Percentiles rank a stretch among this genome's conserved stretches.
phyloP scores from a whole-genome alignment of 2,797 vertebrate species.

The Iguana delicatissima region DNA sequence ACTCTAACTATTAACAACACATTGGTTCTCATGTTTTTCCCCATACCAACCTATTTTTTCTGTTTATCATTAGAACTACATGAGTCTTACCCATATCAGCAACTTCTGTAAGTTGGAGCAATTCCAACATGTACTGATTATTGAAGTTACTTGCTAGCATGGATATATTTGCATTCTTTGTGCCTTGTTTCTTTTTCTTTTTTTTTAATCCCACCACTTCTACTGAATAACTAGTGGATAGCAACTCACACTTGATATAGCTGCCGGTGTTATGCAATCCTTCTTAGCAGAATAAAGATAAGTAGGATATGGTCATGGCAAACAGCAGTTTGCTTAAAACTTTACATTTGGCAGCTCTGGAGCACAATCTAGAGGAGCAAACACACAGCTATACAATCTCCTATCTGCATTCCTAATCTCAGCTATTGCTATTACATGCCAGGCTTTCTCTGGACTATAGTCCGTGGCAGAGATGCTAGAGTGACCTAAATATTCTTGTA shows the following conservation, averaged over 20 bases:
- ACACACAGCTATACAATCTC: not conserved
- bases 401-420: not conserved
- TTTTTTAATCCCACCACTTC: too few species aligned
- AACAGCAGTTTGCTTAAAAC: not conserved
- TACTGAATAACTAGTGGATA: not conserved
- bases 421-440: not conserved
- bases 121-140: not conserved
- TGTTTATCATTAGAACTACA: not conserved
- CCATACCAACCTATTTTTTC: not conserved
- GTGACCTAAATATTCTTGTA: not conserved
- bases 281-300: not conserved
- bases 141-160: not conserved
- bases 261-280: not conserved
- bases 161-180: not conserved
- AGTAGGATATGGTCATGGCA: not conserved
- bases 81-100: not conserved
- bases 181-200: not conserved
- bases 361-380: not conserved
- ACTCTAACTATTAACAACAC: not conserved
- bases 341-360: not conserved
- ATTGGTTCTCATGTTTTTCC: not conserved
- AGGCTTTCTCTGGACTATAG: not conserved
- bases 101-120: not conserved
- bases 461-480: not conserved
- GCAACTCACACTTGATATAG: not conserved